phyloP scores from a whole-genome alignment of 2,888 invertebrate species.

The Limenitis camilla region DNA sequence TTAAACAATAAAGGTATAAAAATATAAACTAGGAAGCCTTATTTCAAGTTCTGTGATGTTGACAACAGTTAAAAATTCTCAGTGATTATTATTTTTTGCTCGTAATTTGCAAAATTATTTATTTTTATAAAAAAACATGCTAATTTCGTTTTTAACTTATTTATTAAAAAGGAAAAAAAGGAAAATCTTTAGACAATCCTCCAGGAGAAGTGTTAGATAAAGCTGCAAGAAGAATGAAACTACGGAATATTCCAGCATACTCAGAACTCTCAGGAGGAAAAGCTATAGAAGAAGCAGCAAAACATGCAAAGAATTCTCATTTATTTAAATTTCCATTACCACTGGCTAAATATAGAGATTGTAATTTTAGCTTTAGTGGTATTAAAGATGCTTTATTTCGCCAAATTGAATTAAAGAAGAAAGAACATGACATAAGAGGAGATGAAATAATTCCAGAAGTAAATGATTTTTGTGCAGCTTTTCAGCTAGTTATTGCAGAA shows the following conservation, averaged over 20 bases:
- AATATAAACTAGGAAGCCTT: too few species aligned
- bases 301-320: constrained; percentile 75
- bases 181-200: constrained; percentile 86
- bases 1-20: too few species aligned
- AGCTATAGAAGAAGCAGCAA: constrained; percentile 89
- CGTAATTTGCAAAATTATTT: background rate
- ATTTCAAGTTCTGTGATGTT: too few species aligned
- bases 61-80: too few species aligned
- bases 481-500: constrained; percentile 81
- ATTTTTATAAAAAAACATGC: too few species aligned
- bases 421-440: constrained; percentile 69
- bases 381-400: constrained; percentile 77
- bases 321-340: constrained; percentile 80
- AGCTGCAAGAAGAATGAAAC: constrained; percentile 88
- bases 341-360: constrained; percentile 79
- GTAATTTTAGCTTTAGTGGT: constrained; percentile 94
- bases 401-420: constrained; percentile 76
- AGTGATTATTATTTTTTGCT: background rate
- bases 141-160: too few species aligned
- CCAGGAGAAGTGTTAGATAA: constrained; percentile 97
- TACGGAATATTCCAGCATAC: constrained; percentile 84
- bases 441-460: constrained; percentile 83
- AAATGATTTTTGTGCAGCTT: constrained; percentile 88
- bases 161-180: too few species aligned
- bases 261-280: constrained; percentile 85